Conservation (phyloP, 1,140 invertebrate species). For the Drosophila quadrilineata region DNA sequence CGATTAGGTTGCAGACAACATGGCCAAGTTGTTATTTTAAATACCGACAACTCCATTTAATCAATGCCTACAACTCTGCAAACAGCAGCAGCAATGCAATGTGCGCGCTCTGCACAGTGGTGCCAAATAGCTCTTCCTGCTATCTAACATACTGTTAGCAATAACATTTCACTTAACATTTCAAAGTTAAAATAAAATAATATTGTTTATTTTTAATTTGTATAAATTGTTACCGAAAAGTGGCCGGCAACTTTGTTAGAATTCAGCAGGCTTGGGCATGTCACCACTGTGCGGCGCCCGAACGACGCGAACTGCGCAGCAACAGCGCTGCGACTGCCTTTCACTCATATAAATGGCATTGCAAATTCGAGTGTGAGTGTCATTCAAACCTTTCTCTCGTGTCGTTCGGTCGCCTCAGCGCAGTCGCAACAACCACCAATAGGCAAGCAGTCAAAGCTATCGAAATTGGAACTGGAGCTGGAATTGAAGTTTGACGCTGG, state of each 20-base stretch:
- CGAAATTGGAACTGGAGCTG: constrained; percentile 34
- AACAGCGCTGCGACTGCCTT: constrained; percentile 59
- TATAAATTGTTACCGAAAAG: too few species aligned
- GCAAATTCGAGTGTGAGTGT: constrained; percentile 66
- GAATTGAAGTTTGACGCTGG: too few species aligned
- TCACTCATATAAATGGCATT: constrained; percentile 81
- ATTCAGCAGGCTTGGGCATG: not conserved
- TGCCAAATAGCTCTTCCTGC: too few species aligned
- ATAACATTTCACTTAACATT: too few species aligned
- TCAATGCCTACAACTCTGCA: constrained; percentile 58
- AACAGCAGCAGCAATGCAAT: constrained; percentile 18
- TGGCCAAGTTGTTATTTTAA: constrained; percentile 79
- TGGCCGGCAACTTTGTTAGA: not conserved
- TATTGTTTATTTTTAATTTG: too few species aligned
- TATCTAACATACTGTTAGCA: too few species aligned
- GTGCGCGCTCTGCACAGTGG: constrained; percentile 18
- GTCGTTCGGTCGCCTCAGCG: constrained; percentile 32
- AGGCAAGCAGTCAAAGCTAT: constrained; percentile 3
- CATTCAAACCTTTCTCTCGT: constrained; percentile 80
- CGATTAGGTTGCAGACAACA: constrained; percentile 73
- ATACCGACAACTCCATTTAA: constrained; percentile 78
- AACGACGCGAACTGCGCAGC: constrained; percentile 46
- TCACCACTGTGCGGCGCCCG: constrained; percentile 42
- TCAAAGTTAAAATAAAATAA: too few species aligned
- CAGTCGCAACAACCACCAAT: constrained; percentile 24